Base-by-base conservation (phyloP, 2,797 vertebrate species). In the Serranus cabrilla region DNA sequence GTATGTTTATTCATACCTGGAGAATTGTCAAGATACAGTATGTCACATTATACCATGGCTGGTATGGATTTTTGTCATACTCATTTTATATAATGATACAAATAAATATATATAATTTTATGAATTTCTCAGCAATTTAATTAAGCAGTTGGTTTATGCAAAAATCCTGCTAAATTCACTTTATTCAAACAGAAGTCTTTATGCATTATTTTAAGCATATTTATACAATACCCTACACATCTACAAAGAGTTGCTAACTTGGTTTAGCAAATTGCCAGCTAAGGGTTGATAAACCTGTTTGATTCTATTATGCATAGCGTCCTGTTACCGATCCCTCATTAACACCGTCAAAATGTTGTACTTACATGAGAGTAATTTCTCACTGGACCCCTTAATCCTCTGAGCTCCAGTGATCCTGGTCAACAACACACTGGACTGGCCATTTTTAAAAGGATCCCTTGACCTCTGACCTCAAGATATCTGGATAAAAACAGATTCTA, bases 161-260 rank as follows among this genome's bases (percentile, higher is more conserved):
- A 34, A 5, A 34, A 31, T 31, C 27, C 6, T 31, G 27, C 27
- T 3, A 31, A 31, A 34, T 34, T 34, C 34, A 34, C 34, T 34
- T 34, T 34, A 34, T 34, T 34, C 37, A 39, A 59, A 45, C 51
- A 45, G 12, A 27, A 3, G 27, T 27, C 27, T 27, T n/a, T 27
- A 27, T 6, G 51, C 8, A 56, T 59, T 43, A 59, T 37, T 74
- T 71, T 59, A n/a, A n/a, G 49, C 57, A 58, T 34, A 27, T 49
- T 64, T 74, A 25, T 56, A 49, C 18, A n/a, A 12, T 62, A 13
- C 10, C 25, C 1, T 8, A 37, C 39, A 40, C 6, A 17, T 37
- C 0, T 10, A 7, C 1, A 31, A 42, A 63, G 2, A 51, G 10
- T 43, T 16, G 2, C 42, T 16, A 7, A 31, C 40, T 46, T 47